Percentiles rank a stretch among this genome's conserved stretches.
Conservation (phyloP, 1,140 invertebrate genomes). For the Theocolax elegans region DNA sequence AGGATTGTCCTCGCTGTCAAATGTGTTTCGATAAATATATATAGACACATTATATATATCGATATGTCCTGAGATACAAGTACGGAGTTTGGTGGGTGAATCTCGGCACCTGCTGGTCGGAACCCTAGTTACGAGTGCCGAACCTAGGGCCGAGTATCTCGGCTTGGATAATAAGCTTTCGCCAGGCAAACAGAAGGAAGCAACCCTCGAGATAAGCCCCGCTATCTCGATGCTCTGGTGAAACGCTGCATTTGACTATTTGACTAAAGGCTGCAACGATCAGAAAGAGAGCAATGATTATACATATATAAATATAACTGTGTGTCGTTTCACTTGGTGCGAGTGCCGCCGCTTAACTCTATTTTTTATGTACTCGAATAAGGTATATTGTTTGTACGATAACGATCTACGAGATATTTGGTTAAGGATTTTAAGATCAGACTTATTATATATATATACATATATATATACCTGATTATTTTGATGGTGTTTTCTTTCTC, state of each 20-base stretch:
- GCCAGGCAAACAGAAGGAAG: no score
- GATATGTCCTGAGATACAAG: conserved; percentile 43
- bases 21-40: conserved; percentile 16
- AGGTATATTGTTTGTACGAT: conserved; percentile 33
- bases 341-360: conserved; percentile 23
- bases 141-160: conserved; percentile 64
- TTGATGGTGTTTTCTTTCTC: conserved; percentile 47
- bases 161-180: no score
- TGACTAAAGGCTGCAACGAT: conserved; percentile 7
- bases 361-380: conserved; percentile 35
- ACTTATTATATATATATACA: conserved; percentile 18
- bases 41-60: no score
- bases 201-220: no score
- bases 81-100: conserved; percentile 64
- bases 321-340: conserved; percentile 27
- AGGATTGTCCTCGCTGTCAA: conserved; percentile 43
- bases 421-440: conserved; percentile 18
- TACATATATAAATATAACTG: background rate
- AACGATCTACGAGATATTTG: conserved; percentile 2
- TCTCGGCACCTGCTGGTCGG: conserved; percentile 64
- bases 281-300: background rate
- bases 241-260: background rate
- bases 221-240: no score
- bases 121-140: conserved; percentile 70
- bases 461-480: no score